These are phyloP conservation scores for Portunus trituberculatus DNA, from an alignment of 1,140 invertebrate genomes.

Conservation along the genomic window DNA sequence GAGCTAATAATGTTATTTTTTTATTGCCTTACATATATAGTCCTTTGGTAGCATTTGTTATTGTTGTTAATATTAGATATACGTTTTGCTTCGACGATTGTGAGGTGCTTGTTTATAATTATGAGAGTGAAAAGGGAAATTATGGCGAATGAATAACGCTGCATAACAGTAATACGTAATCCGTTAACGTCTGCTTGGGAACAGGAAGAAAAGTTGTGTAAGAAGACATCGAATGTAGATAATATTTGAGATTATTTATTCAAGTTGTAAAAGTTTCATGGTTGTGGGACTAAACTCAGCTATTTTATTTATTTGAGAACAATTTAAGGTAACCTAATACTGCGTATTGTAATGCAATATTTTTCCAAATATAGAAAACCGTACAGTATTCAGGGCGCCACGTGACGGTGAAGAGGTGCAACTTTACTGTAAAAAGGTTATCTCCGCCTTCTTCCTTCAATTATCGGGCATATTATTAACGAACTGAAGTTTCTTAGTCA, in stretches of 20 bases:
- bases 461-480: not conserved
- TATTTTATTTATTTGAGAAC: not conserved
- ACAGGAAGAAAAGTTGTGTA: slow-evolving; percentile 37
- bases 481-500: not conserved
- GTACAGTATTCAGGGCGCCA: slow-evolving; percentile 50
- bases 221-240: not conserved
- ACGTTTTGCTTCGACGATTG: not conserved
- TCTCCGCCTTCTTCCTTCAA: no score
- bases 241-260: not conserved
- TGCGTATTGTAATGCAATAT: not conserved
- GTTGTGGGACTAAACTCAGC: not conserved
- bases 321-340: not conserved
- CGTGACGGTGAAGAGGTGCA: not conserved
- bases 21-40: not conserved
- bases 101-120: not conserved
- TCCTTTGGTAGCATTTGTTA: not conserved
- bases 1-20: not conserved
- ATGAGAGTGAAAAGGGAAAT: not conserved
- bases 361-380: slow-evolving; percentile 42
- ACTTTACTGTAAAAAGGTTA: not conserved
- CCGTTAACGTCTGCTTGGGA: slow-evolving; percentile 32
- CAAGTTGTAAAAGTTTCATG: no score
- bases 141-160: not conserved
- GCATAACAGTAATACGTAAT: not conserved
- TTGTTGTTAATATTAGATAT: not conserved